phyloP scores from a whole-genome alignment of 2,113 vertebrate species.

The Tapirus terrestris region DNA sequence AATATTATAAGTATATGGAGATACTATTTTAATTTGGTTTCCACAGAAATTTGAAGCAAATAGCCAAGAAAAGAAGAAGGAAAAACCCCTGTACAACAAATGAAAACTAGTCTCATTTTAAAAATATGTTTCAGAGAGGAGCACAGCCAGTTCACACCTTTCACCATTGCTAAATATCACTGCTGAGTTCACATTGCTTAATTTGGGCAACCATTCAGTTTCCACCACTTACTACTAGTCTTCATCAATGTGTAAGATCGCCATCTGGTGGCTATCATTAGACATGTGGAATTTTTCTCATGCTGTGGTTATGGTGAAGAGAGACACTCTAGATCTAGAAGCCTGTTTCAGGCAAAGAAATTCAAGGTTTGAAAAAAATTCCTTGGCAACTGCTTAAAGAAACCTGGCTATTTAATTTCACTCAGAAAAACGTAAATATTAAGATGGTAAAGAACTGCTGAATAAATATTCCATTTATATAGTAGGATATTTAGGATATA shows the following conservation, averaged over 20 bases:
- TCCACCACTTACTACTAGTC: background rate
- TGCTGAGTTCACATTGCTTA: background rate
- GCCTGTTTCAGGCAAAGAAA: background rate
- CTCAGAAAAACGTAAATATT: background rate
- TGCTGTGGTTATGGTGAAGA: background rate
- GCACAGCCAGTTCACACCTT: background rate
- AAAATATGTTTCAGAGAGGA: background rate
- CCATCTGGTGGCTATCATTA: conserved; percentile 50
- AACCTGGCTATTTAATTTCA: background rate
- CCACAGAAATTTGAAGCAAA: conserved; percentile 17
- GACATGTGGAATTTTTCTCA: background rate
- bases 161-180: background rate
- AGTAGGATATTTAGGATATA: background rate
- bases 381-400: background rate
- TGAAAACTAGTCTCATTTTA: background rate
- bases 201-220: background rate
- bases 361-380: background rate
- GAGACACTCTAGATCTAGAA: background rate
- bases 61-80: background rate
- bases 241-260: background rate
- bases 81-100: background rate
- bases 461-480: background rate
- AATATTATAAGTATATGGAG: background rate
- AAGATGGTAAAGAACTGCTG: background rate
- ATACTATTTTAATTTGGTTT: background rate